A percentile compares a stretch with the other conserved stretches of the same genome.
These are phyloP conservation scores for Agrotis clavis DNA, from an alignment of 2,888 invertebrate species.

Conservation along the genomic window DNA sequence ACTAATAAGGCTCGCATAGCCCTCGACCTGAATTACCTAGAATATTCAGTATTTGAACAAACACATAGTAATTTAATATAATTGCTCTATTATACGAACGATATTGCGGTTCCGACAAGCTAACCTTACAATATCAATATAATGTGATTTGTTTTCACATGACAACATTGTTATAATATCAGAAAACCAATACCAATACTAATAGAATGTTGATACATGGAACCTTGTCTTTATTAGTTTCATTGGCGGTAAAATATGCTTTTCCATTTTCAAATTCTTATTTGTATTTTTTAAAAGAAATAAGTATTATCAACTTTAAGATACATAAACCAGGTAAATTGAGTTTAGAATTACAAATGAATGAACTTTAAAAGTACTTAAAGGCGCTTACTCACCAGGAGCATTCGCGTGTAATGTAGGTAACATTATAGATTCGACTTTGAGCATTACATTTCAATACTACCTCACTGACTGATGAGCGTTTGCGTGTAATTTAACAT, in stretches of 20 bases:
- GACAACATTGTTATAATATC: constrained; percentile 13
- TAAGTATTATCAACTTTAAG: no score
- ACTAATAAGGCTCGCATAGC: background rate
- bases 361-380: no score
- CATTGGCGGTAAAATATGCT: background rate
- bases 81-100: constrained; percentile 25
- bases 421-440: no score
- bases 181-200: constrained; percentile 3
- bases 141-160: constrained; percentile 27
- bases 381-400: no score
- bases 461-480: no score
- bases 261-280: no score
- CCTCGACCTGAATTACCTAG: background rate
- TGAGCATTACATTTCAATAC: no score
- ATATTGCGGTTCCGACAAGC: background rate
- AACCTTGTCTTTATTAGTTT: background rate
- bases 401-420: no score
- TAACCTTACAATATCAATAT: constrained; percentile 15
- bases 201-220: constrained; percentile 9
- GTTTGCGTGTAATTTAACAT: no score
- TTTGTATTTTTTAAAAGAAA: no score
- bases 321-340: no score
- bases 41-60: constrained; percentile 15
- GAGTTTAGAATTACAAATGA: no score
- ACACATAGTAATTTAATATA: background rate